Percentiles rank a stretch among this genome's conserved stretches.
Conservation (phyloP, 2,888 invertebrate genomes). For the Nysson spinosus region DNA sequence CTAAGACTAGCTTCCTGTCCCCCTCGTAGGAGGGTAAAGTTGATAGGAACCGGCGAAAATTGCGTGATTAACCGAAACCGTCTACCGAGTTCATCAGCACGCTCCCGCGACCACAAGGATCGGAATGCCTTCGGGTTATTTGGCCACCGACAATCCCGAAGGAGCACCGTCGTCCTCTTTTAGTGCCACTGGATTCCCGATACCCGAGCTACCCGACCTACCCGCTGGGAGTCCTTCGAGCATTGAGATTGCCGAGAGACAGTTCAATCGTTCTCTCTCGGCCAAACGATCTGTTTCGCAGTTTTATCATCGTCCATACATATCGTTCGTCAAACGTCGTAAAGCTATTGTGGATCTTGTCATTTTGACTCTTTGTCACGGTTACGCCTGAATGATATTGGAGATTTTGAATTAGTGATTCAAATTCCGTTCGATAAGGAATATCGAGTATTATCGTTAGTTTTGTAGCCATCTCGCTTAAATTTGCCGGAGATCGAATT, state of each 20-base stretch:
- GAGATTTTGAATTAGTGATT: background rate
- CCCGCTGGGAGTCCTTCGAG: conserved; percentile 6
- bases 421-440: too few species aligned
- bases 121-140: conserved; percentile 53
- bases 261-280: conserved; percentile 21
- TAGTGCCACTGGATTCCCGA: background rate
- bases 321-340: conserved; percentile 1
- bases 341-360: conserved; percentile 21
- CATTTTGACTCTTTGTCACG: too few species aligned
- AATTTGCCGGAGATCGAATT: conserved; percentile 50
- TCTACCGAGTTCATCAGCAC: conserved; percentile 57
- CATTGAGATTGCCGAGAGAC: conserved; percentile 11
- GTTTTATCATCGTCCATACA: conserved; percentile 32
- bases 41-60: conserved; percentile 63
- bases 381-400: too few species aligned
- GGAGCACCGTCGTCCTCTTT: conserved; percentile 23
- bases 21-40: conserved; percentile 40
- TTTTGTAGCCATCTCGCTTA: conserved; percentile 30
- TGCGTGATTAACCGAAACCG: conserved; percentile 66
- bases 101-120: conserved; percentile 58
- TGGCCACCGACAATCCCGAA: conserved; percentile 49
- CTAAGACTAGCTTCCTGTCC: conserved; percentile 45
- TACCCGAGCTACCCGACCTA: background rate
- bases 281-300: conserved; percentile 39
- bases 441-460: background rate